Evolutionary conservation across 2,113 vertebrate genomes (phyloP).

Genomic region (Amblyopsis rosae): DNA sequence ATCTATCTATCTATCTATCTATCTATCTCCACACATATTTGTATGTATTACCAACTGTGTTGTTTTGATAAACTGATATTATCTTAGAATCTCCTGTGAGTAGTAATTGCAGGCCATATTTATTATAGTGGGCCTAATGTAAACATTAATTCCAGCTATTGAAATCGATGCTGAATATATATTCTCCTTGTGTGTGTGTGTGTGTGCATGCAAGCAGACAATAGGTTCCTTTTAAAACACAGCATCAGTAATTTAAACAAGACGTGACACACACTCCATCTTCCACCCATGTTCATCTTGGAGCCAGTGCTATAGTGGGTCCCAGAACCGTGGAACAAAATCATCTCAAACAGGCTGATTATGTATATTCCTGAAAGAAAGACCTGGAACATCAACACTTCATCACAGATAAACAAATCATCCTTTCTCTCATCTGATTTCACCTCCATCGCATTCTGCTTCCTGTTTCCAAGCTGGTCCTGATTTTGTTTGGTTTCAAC

Average conservation of each 20-base stretch:
- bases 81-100: slow-evolving; percentile 47
- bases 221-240: not conserved
- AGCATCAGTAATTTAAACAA: slow-evolving; percentile 40
- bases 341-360: slow-evolving; percentile 68
- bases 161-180: slow-evolving; percentile 55
- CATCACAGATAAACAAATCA: slow-evolving; percentile 65
- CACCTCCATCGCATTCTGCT: slow-evolving; percentile 50
- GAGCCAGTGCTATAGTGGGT: slow-evolving; percentile 41
- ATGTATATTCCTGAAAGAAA: slow-evolving; percentile 75
- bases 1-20: not conserved
- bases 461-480: slow-evolving; percentile 64
- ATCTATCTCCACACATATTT: not conserved
- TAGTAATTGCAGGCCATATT: slow-evolving; percentile 53
- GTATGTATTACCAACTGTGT: not conserved
- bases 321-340: slow-evolving; percentile 56
- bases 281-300: slow-evolving; percentile 31
- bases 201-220: not conserved
- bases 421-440: slow-evolving; percentile 62
- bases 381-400: slow-evolving; percentile 73
- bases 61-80: slow-evolving; percentile 35
- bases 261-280: slow-evolving; percentile 49
- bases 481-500: slow-evolving; percentile 65
- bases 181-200: slow-evolving; percentile 33
- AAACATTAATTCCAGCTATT: slow-evolving; percentile 53
- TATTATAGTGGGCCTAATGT: slow-evolving; percentile 32